Conservation (phyloP, 1,140 invertebrate genomes). For the Neotoxoptera formosana region DNA sequence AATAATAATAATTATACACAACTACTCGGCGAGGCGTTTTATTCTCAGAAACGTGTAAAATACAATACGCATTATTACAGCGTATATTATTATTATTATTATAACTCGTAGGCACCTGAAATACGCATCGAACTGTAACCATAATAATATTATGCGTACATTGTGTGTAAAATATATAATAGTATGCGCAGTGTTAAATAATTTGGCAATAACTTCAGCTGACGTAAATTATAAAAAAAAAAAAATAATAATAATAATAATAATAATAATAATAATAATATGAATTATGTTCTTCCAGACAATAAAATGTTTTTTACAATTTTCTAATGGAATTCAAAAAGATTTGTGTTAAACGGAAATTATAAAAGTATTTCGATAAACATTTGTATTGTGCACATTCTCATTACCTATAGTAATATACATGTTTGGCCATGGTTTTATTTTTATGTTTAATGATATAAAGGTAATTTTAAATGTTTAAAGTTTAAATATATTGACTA, state of each 20-base stretch:
- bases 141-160: background rate
- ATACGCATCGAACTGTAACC: background rate
- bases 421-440: too few relatives aligned
- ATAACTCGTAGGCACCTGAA: background rate
- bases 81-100: background rate
- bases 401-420: too few relatives aligned
- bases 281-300: background rate
- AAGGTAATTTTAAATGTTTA: background rate
- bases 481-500: background rate
- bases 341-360: too few relatives aligned
- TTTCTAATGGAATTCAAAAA: too few relatives aligned
- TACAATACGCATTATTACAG: background rate
- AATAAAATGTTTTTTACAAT: background rate
- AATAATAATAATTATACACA: background rate
- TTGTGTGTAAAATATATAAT: background rate
- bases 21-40: background rate
- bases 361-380: too few relatives aligned
- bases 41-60: background rate
- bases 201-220: background rate
- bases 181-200: background rate
- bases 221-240: background rate
- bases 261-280: too few relatives aligned
- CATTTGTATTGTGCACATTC: too few relatives aligned
- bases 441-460: background rate
- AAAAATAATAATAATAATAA: too few relatives aligned